Evolutionary conservation across 2,888 invertebrate species (phyloP).

Genomic region (Rhopalosiphum nymphaeae): DNA sequence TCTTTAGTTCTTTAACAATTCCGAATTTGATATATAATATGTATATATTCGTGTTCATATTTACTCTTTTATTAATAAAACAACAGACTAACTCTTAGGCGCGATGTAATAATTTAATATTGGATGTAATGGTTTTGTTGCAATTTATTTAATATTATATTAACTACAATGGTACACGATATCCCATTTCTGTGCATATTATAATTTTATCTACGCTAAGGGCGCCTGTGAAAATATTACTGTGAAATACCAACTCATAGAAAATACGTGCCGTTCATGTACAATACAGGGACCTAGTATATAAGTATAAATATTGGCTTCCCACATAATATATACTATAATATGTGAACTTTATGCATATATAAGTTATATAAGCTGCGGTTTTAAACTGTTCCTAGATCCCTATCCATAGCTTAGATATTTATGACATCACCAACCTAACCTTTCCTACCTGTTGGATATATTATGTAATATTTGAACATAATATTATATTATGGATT

Average conservation of each 20-base stretch:
- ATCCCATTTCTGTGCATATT: background rate
- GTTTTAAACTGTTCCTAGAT: background rate
- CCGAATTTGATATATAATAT: background rate
- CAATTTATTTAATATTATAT: background rate
- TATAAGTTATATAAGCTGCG: background rate
- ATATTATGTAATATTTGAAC: background rate
- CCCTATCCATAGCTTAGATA: background rate
- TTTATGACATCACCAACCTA: background rate
- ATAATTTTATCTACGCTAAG: background rate
- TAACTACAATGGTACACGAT: background rate
- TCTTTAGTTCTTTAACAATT: background rate
- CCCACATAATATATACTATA: background rate
- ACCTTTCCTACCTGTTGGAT: background rate
- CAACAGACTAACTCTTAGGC: background rate
- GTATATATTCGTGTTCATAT: background rate
- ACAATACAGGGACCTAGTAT: background rate
- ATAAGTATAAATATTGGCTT: background rate
- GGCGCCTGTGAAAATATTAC: background rate
- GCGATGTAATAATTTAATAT: background rate
- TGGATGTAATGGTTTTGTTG: background rate
- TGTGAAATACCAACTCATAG: background rate
- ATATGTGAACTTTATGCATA: background rate
- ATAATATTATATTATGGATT: background rate
- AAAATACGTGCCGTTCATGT: background rate
- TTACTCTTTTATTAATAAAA: background rate